A percentile compares a stretch with the other conserved stretches of the same genome.
Conservation (phyloP, 2,797 vertebrate genomes). For the Emydoidea blandingii region DNA sequence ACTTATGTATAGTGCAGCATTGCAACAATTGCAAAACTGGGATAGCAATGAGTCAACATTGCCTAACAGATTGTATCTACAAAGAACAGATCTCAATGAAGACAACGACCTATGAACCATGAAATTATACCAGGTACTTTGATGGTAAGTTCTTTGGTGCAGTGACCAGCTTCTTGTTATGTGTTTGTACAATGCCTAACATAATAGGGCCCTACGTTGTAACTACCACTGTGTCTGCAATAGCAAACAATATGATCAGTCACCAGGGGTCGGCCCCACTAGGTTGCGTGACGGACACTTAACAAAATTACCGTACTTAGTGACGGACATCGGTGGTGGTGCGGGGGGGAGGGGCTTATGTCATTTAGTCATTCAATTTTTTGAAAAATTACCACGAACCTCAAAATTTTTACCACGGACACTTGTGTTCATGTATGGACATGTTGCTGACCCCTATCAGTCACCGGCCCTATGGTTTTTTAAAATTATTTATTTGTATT, state of each 20-base stretch:
- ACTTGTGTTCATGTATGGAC: no score
- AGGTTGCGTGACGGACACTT: no score
- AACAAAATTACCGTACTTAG: no score
- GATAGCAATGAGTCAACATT: background rate
- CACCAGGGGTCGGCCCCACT: no score
- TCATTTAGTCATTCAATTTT: no score
- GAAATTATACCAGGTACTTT: slow-evolving; percentile 14
- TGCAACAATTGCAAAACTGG: background rate
- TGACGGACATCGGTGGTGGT: no score
- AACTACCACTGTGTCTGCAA: background rate
- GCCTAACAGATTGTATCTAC: slow-evolving; percentile 3
- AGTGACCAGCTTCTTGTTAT: slow-evolving; percentile 7
- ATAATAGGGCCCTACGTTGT: background rate
- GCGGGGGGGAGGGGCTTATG: no score
- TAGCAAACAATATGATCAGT: background rate
- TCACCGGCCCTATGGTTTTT: background rate
- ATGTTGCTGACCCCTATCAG: background rate
- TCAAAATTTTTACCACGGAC: no score
- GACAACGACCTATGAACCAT: background rate
- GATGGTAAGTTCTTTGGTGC: slow-evolving; percentile 5
- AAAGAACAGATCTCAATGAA: background rate
- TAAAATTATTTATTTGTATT: background rate
- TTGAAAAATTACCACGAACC: no score
- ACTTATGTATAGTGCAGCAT: background rate
- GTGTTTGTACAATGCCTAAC: background rate